Conservation (phyloP, 2,113 vertebrate genomes). For the rabbit (Oryctolagus cuniculus) region mOryCun1.1 NC_091436.1:61400001-61400500, state of each 20-base stretch:
- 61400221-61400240: neutral
- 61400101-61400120: too few species aligned
- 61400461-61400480: neutral
- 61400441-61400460: neutral
- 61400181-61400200: too few species aligned
- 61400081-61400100: too few species aligned
- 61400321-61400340: neutral
- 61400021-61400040: neutral
- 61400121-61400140: too few species aligned
- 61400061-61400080: too few species aligned
- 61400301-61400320: neutral
- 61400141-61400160: too few species aligned
- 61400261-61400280: slow-evolving; percentile 61
- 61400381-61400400: slow-evolving; percentile 15
- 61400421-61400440: neutral
- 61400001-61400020: slow-evolving; percentile 3
- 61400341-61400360: neutral
- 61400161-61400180: too few species aligned
- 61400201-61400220: too few species aligned
- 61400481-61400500: neutral
- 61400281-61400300: neutral
- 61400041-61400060: slow-evolving; percentile 13
- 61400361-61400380: slow-evolving; percentile 8
- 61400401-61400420: slow-evolving; percentile 1
- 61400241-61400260: neutral